phyloP scores from a whole-genome alignment of 2,797 vertebrate genomes.

The Netta rufina region DNA sequence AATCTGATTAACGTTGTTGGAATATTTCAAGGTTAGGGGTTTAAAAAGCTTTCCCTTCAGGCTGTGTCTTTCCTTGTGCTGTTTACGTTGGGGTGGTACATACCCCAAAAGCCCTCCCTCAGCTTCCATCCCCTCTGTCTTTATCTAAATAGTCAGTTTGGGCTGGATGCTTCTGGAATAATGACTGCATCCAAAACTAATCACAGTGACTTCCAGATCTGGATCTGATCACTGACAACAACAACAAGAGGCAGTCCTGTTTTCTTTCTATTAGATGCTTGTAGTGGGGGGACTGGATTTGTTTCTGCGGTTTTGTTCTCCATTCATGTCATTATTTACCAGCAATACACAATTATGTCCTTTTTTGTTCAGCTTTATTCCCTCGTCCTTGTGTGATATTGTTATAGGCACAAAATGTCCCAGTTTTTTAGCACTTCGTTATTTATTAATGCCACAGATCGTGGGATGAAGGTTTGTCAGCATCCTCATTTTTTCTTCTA shows the following conservation, averaged over 20 bases:
- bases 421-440: constrained; percentile 71
- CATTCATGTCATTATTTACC: constrained; percentile 33
- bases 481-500: constrained; percentile 61
- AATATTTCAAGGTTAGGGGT: background rate
- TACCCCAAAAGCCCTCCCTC: background rate
- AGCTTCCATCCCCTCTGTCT: rapidly evolving
- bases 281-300: background rate
- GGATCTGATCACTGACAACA: background rate
- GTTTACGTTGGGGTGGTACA: background rate
- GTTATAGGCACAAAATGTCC: constrained; percentile 56
- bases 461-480: constrained; percentile 70
- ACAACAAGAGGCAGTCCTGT: background rate
- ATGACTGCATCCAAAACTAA: background rate
- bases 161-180: background rate
- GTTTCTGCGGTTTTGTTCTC: background rate
- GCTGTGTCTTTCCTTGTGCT: background rate
- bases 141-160: background rate
- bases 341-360: constrained; percentile 23
- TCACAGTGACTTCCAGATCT: constrained; percentile 5
- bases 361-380: constrained; percentile 72
- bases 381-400: constrained; percentile 52
- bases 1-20: background rate
- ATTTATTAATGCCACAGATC: constrained; percentile 75
- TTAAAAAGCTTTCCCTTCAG: background rate
- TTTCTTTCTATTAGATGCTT: background rate